These are phyloP conservation scores for Sminthurides bifidus DNA, from an alignment of 1,140 invertebrate genomes.

Conservation along the genomic window DNA sequence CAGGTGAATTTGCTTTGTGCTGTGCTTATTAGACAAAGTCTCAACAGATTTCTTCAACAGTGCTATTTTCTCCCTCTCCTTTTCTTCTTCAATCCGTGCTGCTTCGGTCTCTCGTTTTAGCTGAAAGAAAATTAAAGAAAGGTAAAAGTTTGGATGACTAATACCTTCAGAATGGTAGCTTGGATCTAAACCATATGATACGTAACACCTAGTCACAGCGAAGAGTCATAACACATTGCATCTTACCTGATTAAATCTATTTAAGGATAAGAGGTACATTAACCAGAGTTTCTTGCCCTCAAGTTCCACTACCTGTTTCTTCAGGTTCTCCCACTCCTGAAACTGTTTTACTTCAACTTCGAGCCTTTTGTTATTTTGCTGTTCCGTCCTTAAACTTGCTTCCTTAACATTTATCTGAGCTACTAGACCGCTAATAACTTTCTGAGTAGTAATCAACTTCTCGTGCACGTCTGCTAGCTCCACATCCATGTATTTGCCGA, in stretches of 20 bases:
- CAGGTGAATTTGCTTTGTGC: no score
- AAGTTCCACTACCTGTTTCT: slow-evolving; percentile 43
- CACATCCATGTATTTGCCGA: slow-evolving; percentile 41
- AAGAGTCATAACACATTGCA: no score
- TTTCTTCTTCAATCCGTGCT: slow-evolving; percentile 31
- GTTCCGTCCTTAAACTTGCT: slow-evolving; percentile 9
- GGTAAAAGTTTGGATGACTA: no score
- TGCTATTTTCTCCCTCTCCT: slow-evolving; percentile 38
- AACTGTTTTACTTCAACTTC: slow-evolving; percentile 38
- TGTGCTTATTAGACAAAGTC: no score
- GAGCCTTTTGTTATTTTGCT: slow-evolving; percentile 18
- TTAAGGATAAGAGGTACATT: slow-evolving; percentile 45
- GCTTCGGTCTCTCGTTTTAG: slow-evolving; percentile 2
- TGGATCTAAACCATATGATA: no score
- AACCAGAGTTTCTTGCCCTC: slow-evolving; percentile 56
- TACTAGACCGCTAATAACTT: slow-evolving; percentile 9
- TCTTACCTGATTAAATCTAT: slow-evolving; percentile 39
- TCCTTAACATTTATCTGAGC: not conserved
- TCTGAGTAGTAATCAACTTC: slow-evolving; percentile 8
- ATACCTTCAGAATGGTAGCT: no score
- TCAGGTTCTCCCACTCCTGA: slow-evolving; percentile 38
- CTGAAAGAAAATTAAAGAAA: no score
- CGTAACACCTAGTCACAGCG: no score
- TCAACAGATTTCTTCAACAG: slow-evolving; percentile 43
- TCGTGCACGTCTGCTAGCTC: slow-evolving; percentile 19